Evolutionary conservation across 2,888 invertebrate genomes (phyloP), one percentile per base, ranked within the genome.

Genomic region (Lithodes maja): DNA sequence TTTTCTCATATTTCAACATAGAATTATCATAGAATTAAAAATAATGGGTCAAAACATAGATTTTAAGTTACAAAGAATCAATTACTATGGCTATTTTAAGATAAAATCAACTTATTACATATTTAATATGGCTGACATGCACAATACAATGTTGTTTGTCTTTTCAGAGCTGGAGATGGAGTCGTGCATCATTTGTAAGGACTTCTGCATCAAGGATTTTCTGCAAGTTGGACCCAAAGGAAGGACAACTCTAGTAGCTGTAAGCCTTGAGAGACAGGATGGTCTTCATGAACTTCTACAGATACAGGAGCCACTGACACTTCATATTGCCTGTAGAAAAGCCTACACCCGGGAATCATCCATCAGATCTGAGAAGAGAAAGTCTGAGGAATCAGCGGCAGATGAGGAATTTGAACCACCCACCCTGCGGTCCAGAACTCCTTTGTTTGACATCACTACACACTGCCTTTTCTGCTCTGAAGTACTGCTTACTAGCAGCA

Each of bases 291-390:
- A 83, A 50, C 9, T 83, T 69, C n/a, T 71, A 53, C 69, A 83
- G 83, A 71, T 50, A 50, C 71, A 83, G 74, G 74, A 83, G n/a
- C 83, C 83, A 7, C 74, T 83, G 69, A 69, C 71, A 83, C 71
- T 83, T 69, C 83, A 83, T 52, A 83, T 83, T 83, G 53, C 71
- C 50, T 74, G 83, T 83, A 1, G 83, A 71, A 83, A 83, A 83
- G 71, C 83, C 83, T 83, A 83, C 71, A 83, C 83, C 74, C 53
- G 69, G 49, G 74, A 83, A 71, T 71, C 83, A 69, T 71, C 71
- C 83, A 83, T 83, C 83, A 71, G 74, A 71, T 2, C 83, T 33
- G 74, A 83, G 83, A 74, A 83, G 74, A 83, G 74, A 83, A 83
- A 5, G 53, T 69, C 83, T 61, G 61, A 61, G 5, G 49, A 49